Evolutionary conservation across 2,113 vertebrate genomes (phyloP), one percentile per base, ranked within the genome.

Genomic region (Silurus asotus): DNA sequence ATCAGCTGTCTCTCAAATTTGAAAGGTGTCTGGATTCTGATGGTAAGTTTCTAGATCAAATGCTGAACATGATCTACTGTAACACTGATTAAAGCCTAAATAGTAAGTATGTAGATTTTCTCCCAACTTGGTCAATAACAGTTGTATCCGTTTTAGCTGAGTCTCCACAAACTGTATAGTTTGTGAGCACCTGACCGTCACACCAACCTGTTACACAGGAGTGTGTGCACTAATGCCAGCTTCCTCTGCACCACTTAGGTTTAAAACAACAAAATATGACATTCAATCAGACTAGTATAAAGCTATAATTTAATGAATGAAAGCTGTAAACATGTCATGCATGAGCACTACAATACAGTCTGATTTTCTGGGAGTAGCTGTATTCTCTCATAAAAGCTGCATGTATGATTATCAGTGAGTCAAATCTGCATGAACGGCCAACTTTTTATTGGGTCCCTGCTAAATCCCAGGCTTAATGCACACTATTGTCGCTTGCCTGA

Each of bases 11-110:
- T 72, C 93, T 98, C 93, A 99, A 99, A 91, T 99, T 99, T 94
- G 98, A 99, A 92, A 95, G 97, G 64, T 99, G 98, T 91, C 93
- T 99, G 91, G 98, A 99, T 92, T 97, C 97, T 6, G 98, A 99
- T 87, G 95, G 98, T 98, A 82, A 92, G 95, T 94, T 11, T 8
- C 56, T 51, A 51, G 25, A 25, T 76, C 20, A n/a, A 15, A 49
- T n/a, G 48, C 72, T n/a, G 17, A 69, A 69, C 13, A 17, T 37
- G 3, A 5, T 53, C 20, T 53, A 53, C 48, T 53, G 74, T 76
- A 53, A 53, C 1, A 4, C 17, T 19, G 4, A 75, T 53, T 11
- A 20, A 74, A 74, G 25, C 11, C 64, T 2, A 65, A 37, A 37
- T 37, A 37, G 37, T 37, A 56, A 56, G 55, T 69, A 45, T 19